phyloP scores from a whole-genome alignment of 2,113 vertebrate species.

The Brevimyrus niger region DNA sequence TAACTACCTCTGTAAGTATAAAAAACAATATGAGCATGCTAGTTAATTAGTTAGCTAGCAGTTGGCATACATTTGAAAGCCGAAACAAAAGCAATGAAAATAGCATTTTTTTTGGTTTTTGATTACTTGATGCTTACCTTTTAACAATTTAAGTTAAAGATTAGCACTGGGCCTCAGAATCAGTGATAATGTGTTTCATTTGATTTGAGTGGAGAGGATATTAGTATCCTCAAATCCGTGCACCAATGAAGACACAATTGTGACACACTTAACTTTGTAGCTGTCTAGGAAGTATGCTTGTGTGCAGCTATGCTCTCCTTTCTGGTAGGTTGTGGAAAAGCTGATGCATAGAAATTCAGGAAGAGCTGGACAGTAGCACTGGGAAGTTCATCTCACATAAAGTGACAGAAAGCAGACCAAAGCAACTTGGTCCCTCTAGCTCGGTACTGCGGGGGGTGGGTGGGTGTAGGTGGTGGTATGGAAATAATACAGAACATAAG shows the following conservation, averaged over 20 bases:
- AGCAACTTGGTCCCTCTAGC: not conserved
- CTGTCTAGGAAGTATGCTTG: not conserved
- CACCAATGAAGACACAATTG: not conserved
- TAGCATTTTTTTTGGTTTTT: not conserved
- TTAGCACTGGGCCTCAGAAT: not conserved
- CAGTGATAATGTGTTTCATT: not conserved
- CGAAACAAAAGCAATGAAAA: not conserved
- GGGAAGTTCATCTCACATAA: not conserved
- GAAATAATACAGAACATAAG: not conserved
- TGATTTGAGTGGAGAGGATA: not conserved
- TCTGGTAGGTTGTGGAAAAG: not conserved
- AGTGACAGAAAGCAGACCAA: not conserved
- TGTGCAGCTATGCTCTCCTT: not conserved
- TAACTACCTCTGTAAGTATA: not conserved
- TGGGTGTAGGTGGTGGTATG: not conserved
- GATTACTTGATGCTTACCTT: not conserved
- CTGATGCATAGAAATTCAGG: not conserved
- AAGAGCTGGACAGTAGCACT: not conserved
- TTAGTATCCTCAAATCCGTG: not conserved
- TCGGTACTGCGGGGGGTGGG: not conserved
- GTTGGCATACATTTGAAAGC: not conserved
- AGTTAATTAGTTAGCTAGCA: not conserved
- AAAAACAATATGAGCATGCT: not conserved
- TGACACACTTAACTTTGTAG: not conserved
- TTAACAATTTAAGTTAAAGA: not conserved